Conservation (phyloP, 2,888 invertebrate genomes). For the Chromoteleia sp. region DNA sequence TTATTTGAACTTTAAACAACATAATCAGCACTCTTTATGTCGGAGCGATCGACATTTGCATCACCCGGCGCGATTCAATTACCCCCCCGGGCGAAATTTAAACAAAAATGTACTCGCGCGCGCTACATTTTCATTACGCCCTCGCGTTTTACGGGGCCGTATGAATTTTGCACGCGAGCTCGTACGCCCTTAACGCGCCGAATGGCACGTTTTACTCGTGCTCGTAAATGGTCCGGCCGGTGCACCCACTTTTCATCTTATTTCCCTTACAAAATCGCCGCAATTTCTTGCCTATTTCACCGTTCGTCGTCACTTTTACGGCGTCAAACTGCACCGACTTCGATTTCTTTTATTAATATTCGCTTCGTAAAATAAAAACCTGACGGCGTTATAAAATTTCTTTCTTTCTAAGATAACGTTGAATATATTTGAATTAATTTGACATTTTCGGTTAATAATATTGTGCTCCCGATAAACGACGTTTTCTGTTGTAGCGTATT, state of each 20-base stretch:
- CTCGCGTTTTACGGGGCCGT: constrained; percentile 5
- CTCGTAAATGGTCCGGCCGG: constrained; percentile 16
- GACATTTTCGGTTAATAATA: not conserved
- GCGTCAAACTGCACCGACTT: not conserved
- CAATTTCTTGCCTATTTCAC: constrained; percentile 8
- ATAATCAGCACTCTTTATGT: constrained; percentile 44
- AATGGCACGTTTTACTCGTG: constrained; percentile 25
- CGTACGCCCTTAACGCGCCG: constrained; percentile 2
- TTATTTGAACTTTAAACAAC: constrained; percentile 36
- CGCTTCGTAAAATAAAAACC: constrained; percentile 16
- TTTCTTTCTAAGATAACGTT: not conserved
- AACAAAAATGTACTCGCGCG: too few relatives aligned
- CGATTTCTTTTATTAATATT: constrained; percentile 20
- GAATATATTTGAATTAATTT: not conserved
- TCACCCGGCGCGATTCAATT: constrained; percentile 36
- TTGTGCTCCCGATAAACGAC: too few relatives aligned
- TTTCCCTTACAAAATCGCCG: constrained; percentile 9
- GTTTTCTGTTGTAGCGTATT: too few relatives aligned
- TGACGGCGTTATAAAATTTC: not conserved
- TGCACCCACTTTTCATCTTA: constrained; percentile 32
- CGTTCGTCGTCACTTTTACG: not conserved
- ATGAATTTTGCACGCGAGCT: constrained; percentile 38
- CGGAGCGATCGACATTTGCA: constrained; percentile 35
- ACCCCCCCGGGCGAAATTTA: constrained; percentile 8
- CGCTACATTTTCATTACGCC: not conserved